Evolutionary conservation across 1,140 invertebrate genomes (phyloP), one percentile per base, ranked within the genome.

Genomic region (Chrysomallon squamiferum): DNA sequence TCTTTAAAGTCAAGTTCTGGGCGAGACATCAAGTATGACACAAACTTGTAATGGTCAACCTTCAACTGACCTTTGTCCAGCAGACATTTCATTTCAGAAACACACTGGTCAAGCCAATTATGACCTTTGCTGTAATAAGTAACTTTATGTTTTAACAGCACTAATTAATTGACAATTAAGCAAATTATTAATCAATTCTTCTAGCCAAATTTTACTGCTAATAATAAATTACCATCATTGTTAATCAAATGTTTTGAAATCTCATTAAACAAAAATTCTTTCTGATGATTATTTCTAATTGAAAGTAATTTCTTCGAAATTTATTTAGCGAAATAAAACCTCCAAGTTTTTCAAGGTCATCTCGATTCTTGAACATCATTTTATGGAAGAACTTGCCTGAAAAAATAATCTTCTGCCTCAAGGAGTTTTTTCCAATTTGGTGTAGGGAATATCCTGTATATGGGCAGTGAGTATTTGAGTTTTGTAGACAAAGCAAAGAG

Each of bases 1-100:
- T 93, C 88, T 77, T 22, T 94, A 78, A 75, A 50, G 47, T 67
- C 81, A 5, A 89, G 70, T 32, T 88, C 85, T 62, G 83, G 64
- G 43, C 80, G 81, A 15, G 80, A 79, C 18, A 88, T 69, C 15
- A 89, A 75, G 68, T 88, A 87, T 3, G 75, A 74, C 35, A 89
- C 60, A 65, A 89, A 88, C 68, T 77, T 84, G 50, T 83, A 88
- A 27, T 84, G 72, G 7, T 77, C 79, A 15, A 83, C 81, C 18
- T 75, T 62, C 18, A 86, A 68, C 57, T 81, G 62, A 9, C 76
- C 73, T n/a, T 74, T 69, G 15, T 80, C 66, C 4, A 77, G 30
- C n/a, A 82, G 56, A 9, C 62, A 29, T 9, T 73, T 47, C 11
- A 81, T 78, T 49, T 65, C 65, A 4, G 66, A 43, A 22, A 82